phyloP scores from a whole-genome alignment of 2,888 invertebrate species.

The Lamellibrachia columna region DNA sequence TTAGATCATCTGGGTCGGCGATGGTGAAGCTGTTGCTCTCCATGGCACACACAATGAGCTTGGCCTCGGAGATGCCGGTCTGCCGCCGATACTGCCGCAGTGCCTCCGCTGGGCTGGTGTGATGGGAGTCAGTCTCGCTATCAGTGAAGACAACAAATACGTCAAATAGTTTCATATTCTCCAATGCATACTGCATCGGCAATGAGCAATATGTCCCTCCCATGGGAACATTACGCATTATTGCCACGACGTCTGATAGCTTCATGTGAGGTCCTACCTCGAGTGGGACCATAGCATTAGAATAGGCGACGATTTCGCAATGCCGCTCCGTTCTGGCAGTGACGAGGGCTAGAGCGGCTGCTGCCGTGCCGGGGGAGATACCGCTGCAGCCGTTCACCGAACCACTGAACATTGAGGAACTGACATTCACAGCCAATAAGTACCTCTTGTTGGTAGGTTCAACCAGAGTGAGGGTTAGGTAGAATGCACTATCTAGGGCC shows the following conservation, averaged over 20 bases:
- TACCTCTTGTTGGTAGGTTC: conserved; percentile 70
- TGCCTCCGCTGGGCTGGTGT: conserved; percentile 68
- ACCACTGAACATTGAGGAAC: conserved; percentile 64
- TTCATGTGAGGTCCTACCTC: conserved; percentile 40
- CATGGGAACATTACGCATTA: conserved; percentile 39
- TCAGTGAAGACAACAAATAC: conserved; percentile 80
- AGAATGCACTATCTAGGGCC: conserved; percentile 60
- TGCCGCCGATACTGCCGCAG: conserved; percentile 72
- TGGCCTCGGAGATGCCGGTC: conserved; percentile 56
- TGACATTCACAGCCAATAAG: conserved; percentile 72
- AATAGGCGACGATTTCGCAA: conserved; percentile 48
- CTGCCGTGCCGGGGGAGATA: conserved; percentile 70
- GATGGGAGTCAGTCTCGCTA: conserved; percentile 59
- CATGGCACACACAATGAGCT: conserved; percentile 57
- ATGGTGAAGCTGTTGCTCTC: conserved; percentile 62
- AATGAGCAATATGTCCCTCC: conserved; percentile 52
- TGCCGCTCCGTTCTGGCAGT: conserved; percentile 55
- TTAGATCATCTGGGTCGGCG: conserved; percentile 65
- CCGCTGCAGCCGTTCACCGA: conserved; percentile 66
- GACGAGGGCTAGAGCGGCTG: conserved; percentile 68
- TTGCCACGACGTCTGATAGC: conserved; percentile 41
- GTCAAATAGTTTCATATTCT: conserved; percentile 73
- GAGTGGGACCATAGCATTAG: conserved; percentile 41
- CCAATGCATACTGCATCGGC: conserved; percentile 72
- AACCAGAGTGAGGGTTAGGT: conserved; percentile 65